Base-by-base conservation (phyloP, 2,888 invertebrate genomes). In the Spisula subtruncata region DNA sequence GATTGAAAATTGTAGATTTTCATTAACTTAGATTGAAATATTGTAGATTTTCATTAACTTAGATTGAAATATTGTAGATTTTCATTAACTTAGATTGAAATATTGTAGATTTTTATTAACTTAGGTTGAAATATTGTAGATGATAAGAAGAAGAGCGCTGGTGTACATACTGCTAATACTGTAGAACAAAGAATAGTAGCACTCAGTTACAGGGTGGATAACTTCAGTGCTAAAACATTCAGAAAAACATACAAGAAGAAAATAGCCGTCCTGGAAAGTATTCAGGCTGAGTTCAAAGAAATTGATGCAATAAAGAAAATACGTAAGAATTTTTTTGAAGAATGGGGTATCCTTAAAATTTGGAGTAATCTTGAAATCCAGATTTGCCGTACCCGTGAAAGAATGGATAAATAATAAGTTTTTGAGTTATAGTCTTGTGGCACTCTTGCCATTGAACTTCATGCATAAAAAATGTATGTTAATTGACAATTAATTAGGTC, bases 111-210 rank as follows among this genome's bases (percentile, higher is more conserved):
- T n/a, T 14, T 66, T 10, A 25, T n/a, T n/a, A 6, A 66, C 6
- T 66, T 66, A 25, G 20, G 25, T 66, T 66, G 60, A 66, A 66
- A 41, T 25, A n/a, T 66, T 66, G 60, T 66, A 66, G 60, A 66
- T 66, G 10, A n/a, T 25, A 25, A 66, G 41, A 48, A 48, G 48
- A 12, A 51, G 51, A 51, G 16, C n/a, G 8, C 60, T 25, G 60
- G 60, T 25, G 10, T 41, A 6, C 56, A 56, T 82, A n/a, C 20
- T 8, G 41, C 41, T 41, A 41, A 41, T 16, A 80, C 80, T 32
- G 35, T 85, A 18, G 85, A 80, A 85, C 32, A 54, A 80, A 85
- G 79, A 54, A 82, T 87, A 18, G 87, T 83, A 8, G 60, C 82
- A n/a, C 75, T 83, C 2, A 87, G 87, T 25, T 32, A 83, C 29